These are phyloP conservation scores for Napeogenes inachia DNA, from an alignment of 2,888 invertebrate species.

Conservation along the genomic window DNA sequence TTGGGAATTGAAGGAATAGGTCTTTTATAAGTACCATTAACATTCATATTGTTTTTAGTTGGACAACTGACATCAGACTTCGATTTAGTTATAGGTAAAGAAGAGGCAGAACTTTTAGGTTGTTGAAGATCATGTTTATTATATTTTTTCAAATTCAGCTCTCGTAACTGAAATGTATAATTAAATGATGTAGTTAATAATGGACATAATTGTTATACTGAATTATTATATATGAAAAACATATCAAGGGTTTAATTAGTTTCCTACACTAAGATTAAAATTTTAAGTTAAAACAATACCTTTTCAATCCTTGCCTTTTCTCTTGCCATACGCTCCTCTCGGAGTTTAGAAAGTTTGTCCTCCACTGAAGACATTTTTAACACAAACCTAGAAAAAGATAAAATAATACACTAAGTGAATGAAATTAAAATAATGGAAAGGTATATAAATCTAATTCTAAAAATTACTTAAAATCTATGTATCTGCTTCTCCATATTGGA, in stretches of 20 bases:
- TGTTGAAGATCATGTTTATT: slow-evolving; percentile 19
- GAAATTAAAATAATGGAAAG: too few species aligned
- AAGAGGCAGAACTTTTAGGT: slow-evolving; percentile 22
- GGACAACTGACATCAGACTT: slow-evolving; percentile 14
- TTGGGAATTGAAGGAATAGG: slow-evolving; percentile 35
- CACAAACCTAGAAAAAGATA: too few species aligned
- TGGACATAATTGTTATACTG: background rate
- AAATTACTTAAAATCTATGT: too few species aligned
- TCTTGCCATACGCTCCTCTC: slow-evolving; percentile 59
- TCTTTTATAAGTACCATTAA: slow-evolving; percentile 21
- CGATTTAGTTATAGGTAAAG: slow-evolving; percentile 26
- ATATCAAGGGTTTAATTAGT: too few species aligned
- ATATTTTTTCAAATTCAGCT: slow-evolving; percentile 62
- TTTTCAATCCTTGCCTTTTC: slow-evolving; percentile 65
- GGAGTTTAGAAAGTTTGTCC: slow-evolving; percentile 48
- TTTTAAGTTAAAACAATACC: slow-evolving; percentile 38
- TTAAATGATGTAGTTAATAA: slow-evolving; percentile 7
- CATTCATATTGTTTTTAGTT: slow-evolving; percentile 17
- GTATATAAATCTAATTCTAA: too few species aligned
- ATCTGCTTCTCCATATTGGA: too few species aligned
- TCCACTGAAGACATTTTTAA: slow-evolving; percentile 40
- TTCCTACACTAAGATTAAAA: background rate
- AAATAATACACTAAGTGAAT: too few species aligned
- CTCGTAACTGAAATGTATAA: slow-evolving; percentile 49
- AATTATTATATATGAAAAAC: background rate